A percentile compares a stretch with the other conserved stretches of the same genome.
These are phyloP conservation scores for Rhorus exstirpatorius DNA, from an alignment of 2,888 invertebrate species.

Conservation along the genomic window DNA sequence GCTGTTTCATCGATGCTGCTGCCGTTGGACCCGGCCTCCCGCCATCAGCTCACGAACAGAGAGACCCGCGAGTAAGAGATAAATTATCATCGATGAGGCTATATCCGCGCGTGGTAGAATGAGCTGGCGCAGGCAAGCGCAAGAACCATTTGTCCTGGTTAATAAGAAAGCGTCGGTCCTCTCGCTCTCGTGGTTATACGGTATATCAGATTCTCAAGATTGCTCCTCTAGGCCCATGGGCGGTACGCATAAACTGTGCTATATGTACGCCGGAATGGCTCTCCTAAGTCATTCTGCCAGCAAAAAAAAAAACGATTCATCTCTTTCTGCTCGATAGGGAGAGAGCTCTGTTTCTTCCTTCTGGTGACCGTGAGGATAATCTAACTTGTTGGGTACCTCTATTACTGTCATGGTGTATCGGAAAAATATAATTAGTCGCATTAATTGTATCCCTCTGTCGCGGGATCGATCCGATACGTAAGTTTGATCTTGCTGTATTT, in stretches of 20 bases:
- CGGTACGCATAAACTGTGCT: constrained; percentile 30
- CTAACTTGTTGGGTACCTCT: background rate
- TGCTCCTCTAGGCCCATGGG: constrained; percentile 65
- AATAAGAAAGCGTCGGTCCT: constrained; percentile 69
- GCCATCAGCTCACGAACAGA: constrained; percentile 44
- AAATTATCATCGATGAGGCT: constrained; percentile 67
- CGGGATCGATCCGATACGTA: background rate
- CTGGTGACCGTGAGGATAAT: background rate
- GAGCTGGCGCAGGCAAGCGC: constrained; percentile 46
- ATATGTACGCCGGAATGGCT: constrained; percentile 16
- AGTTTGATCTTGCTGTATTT: background rate
- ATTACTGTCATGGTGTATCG: constrained; percentile 5
- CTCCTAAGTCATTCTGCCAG: constrained; percentile 60
- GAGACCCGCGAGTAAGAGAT: constrained; percentile 57
- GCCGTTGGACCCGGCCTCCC: constrained; percentile 55
- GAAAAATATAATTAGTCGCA: constrained; percentile 6
- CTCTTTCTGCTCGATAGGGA: background rate
- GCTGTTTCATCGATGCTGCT: constrained; percentile 50
- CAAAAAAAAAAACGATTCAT: constrained; percentile 44
- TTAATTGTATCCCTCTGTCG: background rate
- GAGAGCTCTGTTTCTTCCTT: background rate
- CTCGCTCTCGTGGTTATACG: constrained; percentile 49
- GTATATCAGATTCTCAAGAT: constrained; percentile 57
- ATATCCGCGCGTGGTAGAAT: constrained; percentile 46
- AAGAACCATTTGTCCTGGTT: constrained; percentile 67